Base-by-base conservation (phyloP, 92 coral and sea anemone species). In the Micromussa lordhowensis region DNA sequence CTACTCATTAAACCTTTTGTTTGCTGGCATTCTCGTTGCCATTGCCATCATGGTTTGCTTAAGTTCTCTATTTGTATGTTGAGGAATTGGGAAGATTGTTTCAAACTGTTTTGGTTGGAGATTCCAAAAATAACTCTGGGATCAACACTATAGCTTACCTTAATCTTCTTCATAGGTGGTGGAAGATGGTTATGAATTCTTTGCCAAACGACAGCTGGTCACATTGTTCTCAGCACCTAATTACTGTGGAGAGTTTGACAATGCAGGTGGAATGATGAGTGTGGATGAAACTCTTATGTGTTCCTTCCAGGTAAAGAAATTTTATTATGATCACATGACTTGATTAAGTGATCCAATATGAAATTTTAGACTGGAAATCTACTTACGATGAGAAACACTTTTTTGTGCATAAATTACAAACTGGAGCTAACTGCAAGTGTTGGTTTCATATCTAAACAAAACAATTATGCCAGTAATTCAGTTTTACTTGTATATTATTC, bases 211-310 rank as follows among this genome's bases (percentile, higher is more conserved):
- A 24, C 99, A 97, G 77, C 96, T 97, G 29, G 98, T 97, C 53
- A 97, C 99, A 21, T 83, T 97, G 88, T 97, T 97, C 88, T 97
- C 99, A 28, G 99, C 99, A 58, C 99, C 99, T 64, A 97, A 97
- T 85, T 97, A 97, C 91, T 96, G 98, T 90, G 98, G 98, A 71
- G 98, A 96, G 81, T 97, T 97, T 90, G 99, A 97, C 91, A 97
- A 97, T 90, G 98, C 99, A 29, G 99, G 99, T 71, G 99, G 99
- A 59, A 97, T 97, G 98, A 97, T 97, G 99, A 97, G 99, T 73
- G 98, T 97, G 35, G 99, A 97, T 80, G 99, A 97, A 73, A 97
- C 98, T 35, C 90, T 97, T 8, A 97, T 97, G 99, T 97, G 99
- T 77, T 97, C 99, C 21, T 97, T 97, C 87, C 99, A 97, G 99